Percentiles rank a stretch among this genome's conserved stretches.
These are phyloP conservation scores for Bellardia pandia DNA, from an alignment of 2,888 invertebrate genomes.

Conservation along the genomic window DNA sequence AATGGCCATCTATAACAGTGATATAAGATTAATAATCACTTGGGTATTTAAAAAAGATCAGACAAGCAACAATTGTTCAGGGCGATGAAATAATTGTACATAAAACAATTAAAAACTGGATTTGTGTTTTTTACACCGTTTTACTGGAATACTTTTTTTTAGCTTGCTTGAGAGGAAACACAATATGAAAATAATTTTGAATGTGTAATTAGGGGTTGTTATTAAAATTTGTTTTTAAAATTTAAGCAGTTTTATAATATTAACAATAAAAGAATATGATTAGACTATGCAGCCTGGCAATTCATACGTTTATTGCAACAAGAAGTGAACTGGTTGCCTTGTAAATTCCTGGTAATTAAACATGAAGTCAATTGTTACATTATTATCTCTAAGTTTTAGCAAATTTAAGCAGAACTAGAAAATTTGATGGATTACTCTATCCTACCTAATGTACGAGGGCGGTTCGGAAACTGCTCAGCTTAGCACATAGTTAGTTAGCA, in stretches of 20 bases:
- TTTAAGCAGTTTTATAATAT: neutral
- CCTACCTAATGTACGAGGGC: no score
- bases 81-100: conserved; percentile 20
- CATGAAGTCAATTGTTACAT: no score
- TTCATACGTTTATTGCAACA: no score
- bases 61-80: conserved; percentile 1
- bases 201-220: neutral
- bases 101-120: conserved; percentile 1
- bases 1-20: conserved; percentile 45
- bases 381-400: no score
- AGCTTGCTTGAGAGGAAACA: neutral
- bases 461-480: no score
- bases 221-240: neutral
- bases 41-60: conserved; percentile 31
- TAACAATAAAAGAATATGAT: no score
- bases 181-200: neutral
- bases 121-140: neutral
- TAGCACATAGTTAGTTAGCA: no score
- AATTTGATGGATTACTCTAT: no score
- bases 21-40: conserved; percentile 48
- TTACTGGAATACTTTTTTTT: neutral
- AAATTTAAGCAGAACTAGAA: no score
- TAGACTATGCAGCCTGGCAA: no score
- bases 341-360: no score
- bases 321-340: no score